Percentiles rank a stretch among this genome's conserved stretches.
Evolutionary conservation across 2,113 vertebrate species (phyloP).

Genomic region (Oncorhynchus keta): DNA sequence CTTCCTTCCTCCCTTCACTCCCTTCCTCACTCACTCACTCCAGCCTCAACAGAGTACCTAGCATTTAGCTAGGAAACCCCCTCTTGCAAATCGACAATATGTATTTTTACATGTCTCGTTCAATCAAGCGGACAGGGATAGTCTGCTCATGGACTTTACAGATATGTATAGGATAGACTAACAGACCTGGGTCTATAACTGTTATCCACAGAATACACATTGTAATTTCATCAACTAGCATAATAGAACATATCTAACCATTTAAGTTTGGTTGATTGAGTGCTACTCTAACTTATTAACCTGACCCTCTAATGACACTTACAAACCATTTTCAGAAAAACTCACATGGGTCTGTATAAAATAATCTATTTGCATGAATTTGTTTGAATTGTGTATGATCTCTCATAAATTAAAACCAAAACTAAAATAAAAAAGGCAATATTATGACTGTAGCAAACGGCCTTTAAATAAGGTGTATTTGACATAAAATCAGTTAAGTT

Average conservation of each 20-base stretch:
- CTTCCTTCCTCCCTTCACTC: slow-evolving; percentile 58
- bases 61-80: slow-evolving; percentile 37
- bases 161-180: no score
- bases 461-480: not conserved
- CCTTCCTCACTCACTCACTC: slow-evolving; percentile 31
- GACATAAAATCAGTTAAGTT: no score
- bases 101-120: not conserved
- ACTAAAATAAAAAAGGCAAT: no score
- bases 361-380: not conserved
- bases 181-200: not conserved
- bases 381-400: not conserved
- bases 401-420: no score
- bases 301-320: no score
- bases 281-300: no score
- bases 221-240: no score
- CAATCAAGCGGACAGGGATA: not conserved
- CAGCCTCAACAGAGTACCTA: slow-evolving; percentile 43
- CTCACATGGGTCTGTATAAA: not conserved
- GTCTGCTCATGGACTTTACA: no score
- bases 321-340: no score
- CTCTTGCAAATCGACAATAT: not conserved
- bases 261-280: no score
- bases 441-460: not conserved
- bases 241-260: no score
- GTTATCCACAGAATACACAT: not conserved